Evolutionary conservation across 2,888 invertebrate species (phyloP), one percentile per base, ranked within the genome.

Genomic region (Metopia argyrocephala): DNA sequence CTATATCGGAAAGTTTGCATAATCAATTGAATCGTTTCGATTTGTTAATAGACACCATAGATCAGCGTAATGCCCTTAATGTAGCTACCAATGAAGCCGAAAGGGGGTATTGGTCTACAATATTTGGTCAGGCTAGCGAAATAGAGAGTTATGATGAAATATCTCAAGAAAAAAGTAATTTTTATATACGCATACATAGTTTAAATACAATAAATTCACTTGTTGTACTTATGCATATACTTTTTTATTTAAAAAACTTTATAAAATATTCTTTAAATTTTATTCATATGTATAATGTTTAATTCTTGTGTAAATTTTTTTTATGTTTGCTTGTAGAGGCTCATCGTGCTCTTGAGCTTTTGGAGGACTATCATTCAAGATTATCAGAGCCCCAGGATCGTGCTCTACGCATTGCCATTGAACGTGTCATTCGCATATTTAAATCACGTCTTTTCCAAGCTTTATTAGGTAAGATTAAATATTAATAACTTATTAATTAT

Each of bases 391-490:
- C 98, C 71, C 97, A 98, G 90, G 98, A 99, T 91, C 95, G 97
- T 89, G 98, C 98, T 89, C 93, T 99, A 85, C 94, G 98, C 85
- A 94, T 96, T 86, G 98, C 98, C 85, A 98, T 99, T 90, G 99
- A 99, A 92, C 94, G 98, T 86, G 98, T 99, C 89, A 98, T 99
- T 91, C 94, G 97, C 88, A 98, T 98, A 91, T 99, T 99, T 93
- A 99, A 99, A 92, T 98, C 98, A 87, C 93, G 97, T 83, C 94
- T 99, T 83, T 99, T 99, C 92, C 98, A 98, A 92, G 98, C 99
- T 84, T 92, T 99, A 85, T 93, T 99, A 92, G 99, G 98, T 99
- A 92, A 94, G 95, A 92, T 65, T 61, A 15, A n/a, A 15, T 56
- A 54, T 31, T 25, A 5, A 31, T 9, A 9, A 2, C 12, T 31